Evolutionary conservation across 1,140 invertebrate genomes (phyloP).

Genomic region (Frieseomelitta varia): DNA sequence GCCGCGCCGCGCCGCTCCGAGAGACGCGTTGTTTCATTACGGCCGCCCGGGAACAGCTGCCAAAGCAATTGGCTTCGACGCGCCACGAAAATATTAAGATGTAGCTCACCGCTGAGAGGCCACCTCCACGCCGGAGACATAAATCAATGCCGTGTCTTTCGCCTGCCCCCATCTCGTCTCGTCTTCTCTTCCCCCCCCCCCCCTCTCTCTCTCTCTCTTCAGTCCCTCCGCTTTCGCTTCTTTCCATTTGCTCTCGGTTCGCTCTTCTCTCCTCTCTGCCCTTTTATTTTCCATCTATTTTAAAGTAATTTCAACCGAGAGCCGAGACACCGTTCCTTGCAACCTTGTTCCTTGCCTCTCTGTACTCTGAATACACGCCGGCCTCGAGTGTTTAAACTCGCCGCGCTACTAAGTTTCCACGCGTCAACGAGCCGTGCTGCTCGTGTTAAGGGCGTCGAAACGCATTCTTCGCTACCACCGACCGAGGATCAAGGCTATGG

Average conservation of each 20-base stretch:
- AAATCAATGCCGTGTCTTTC: conserved; percentile 62
- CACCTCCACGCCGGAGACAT: conserved; percentile 12
- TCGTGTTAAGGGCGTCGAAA: background rate
- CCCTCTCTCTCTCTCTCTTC: background rate
- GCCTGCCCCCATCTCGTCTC: background rate
- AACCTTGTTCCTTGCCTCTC: background rate
- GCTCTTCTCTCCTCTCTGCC: background rate
- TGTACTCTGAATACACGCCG: background rate
- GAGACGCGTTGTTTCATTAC: conserved; percentile 60
- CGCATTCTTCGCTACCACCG: background rate
- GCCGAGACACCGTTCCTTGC: background rate
- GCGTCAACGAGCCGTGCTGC: background rate
- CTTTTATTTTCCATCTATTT: conserved; percentile 30
- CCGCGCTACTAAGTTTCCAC: background rate
- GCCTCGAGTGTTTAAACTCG: background rate
- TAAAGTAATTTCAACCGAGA: background rate
- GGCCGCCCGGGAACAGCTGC: conserved; percentile 53
- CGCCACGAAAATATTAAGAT: conserved; percentile 64
- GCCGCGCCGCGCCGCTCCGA: conserved; percentile 36
- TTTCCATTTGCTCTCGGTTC: background rate
- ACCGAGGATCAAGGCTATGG: background rate
- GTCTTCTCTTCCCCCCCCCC: too few species aligned
- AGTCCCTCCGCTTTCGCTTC: background rate
- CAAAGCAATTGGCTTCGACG: conserved; percentile 68
- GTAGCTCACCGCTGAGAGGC: conserved; percentile 34